Base-by-base conservation (phyloP, 2,113 vertebrate species). In the Sialia sialis region DNA sequence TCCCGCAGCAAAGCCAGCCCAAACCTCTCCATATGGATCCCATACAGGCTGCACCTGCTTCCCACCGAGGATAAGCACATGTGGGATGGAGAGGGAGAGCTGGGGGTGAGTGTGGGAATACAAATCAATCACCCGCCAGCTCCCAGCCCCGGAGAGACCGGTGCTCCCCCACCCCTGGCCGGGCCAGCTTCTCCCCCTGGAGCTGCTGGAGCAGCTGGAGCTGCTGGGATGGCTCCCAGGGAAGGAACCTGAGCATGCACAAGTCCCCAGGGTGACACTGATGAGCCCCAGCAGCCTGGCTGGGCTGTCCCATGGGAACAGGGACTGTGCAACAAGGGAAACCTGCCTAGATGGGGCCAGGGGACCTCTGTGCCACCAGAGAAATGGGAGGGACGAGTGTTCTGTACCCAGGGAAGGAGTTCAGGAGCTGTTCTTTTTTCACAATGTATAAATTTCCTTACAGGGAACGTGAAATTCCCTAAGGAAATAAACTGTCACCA, bases 1-100 rank as follows among this genome's bases (percentile, higher is more conserved):
- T 91, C 70, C 94, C 1, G 0, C 74, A 69, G 89, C 94, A 89
- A 83, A 94, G 78, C 6, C 79, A 92, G 90, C 51, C 87, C 32
- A 67, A 95, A 68, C 32, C 38, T 58, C 76, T 10, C 95, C 94
- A 76, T 89, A 91, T 93, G 94, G 95, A 84, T 91, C 58, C n/a
- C 16, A 89, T 77, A 59, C 54, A 3, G 5, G 1, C 89, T 72
- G 91, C 93, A 91, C 89, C 91, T 96, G 96, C 44, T 96, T 58
- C 64, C 75, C 92, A 63, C 63, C 30, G 2, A 21, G 39, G 14
- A 32, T 11, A 52, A 22, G 49, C 87, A 87, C 70, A 69, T 79
- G 87, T 94, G 78, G 81, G 41, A 16, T 34, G 14, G 93, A 2
- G 2, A 16, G 44, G 93, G 73, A 80, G 93, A 32, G 89, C 80